These are phyloP conservation scores for Ochotona curzoniae DNA, from an alignment of 2,113 vertebrate genomes.

Conservation along the genomic window DNA sequence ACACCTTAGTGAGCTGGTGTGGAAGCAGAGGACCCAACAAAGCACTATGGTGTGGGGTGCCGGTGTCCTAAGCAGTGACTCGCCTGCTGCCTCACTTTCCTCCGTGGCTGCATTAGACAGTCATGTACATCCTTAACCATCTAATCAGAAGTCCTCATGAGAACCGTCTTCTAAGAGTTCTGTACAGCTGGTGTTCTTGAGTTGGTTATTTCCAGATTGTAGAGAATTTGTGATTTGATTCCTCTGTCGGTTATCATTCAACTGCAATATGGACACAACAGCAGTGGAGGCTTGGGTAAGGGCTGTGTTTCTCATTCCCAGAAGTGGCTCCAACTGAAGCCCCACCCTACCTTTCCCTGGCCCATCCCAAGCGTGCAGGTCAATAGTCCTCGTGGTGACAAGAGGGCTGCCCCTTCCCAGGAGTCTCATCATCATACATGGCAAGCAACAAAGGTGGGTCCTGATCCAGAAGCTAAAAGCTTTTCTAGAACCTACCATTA, in stretches of 20 bases:
- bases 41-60: too few species aligned
- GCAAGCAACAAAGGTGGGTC: too few species aligned
- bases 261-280: background rate
- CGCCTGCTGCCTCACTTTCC: too few species aligned
- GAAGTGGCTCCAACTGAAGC: background rate
- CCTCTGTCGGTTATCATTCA: background rate
- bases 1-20: too few species aligned
- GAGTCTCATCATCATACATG: background rate
- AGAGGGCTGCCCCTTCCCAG: background rate
- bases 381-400: background rate
- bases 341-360: fast-evolving
- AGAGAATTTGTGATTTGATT: background rate
- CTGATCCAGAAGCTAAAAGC: background rate
- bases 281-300: too few species aligned
- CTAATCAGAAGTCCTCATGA: background rate
- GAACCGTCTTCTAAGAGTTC: background rate
- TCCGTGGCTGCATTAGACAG: too few species aligned
- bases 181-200: background rate
- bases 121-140: background rate
- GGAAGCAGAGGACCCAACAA: too few species aligned
- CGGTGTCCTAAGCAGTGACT: too few species aligned
- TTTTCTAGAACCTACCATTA: background rate
- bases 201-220: background rate
- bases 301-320: background rate
- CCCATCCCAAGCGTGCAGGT: fast-evolving